Conservation (phyloP, 1,140 invertebrate genomes). For the Bombus impatiens region DNA sequence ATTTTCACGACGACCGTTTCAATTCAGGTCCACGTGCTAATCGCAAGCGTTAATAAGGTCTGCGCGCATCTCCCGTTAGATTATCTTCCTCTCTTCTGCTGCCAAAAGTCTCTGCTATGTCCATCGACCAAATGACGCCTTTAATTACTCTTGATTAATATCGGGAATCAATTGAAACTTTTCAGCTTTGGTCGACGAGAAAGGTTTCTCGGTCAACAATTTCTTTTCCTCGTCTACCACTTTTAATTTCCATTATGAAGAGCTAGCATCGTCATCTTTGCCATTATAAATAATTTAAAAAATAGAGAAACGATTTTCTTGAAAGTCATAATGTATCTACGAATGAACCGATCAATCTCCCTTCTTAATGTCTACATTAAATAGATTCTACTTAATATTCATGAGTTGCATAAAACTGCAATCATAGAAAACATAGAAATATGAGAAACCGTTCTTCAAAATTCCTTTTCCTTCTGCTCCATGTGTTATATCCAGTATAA, state of each 20-base stretch:
- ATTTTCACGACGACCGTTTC: constrained; percentile 26
- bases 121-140: constrained; percentile 2
- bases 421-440: no score
- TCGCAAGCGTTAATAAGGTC: constrained; percentile 43
- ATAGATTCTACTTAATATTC: no score
- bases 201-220: not conserved
- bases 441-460: no score
- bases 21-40: constrained; percentile 8
- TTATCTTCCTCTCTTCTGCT: not conserved
- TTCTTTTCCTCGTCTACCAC: not conserved
- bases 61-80: constrained; percentile 34
- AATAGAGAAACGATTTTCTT: not conserved
- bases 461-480: no score
- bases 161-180: constrained; percentile 1
- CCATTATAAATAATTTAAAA: not conserved
- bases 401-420: no score
- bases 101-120: constrained; percentile 14
- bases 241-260: not conserved
- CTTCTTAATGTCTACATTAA: no score
- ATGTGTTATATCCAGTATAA: no score
- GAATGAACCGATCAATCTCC: no score
- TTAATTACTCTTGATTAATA: constrained; percentile 43
- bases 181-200: not conserved
- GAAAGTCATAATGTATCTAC: not conserved
- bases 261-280: not conserved